Conservation (phyloP, 2,888 invertebrate genomes). For the Halocaridina rubra region DNA sequence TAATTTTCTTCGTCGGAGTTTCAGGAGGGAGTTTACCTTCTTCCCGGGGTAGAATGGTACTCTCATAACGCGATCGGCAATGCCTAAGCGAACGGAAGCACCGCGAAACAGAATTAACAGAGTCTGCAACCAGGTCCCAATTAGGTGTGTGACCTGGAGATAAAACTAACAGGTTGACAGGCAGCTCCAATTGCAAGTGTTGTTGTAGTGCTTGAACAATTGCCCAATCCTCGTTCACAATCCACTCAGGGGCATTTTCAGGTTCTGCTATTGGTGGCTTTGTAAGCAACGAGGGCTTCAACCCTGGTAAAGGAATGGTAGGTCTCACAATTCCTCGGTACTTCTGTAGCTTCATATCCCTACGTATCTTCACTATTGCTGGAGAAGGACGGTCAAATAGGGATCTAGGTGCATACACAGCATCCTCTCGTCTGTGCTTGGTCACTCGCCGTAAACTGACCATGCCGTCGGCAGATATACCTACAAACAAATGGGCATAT, state of each 20-base stretch:
- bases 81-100: conserved; percentile 91
- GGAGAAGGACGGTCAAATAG: conserved; percentile 84
- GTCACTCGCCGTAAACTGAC: conserved; percentile 30
- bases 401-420: conserved; percentile 81
- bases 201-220: conserved; percentile 76
- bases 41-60: conserved; percentile 86
- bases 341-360: conserved; percentile 71
- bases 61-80: conserved; percentile 90
- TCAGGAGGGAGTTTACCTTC: conserved; percentile 76
- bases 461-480: conserved; percentile 28
- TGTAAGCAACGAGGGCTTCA: conserved; percentile 66
- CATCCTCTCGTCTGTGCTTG: conserved; percentile 69
- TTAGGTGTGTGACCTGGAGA: conserved; percentile 90
- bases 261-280: conserved; percentile 68
- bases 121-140: conserved; percentile 95
- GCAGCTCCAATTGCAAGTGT: conserved; percentile 73
- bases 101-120: conserved; percentile 87
- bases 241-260: conserved; percentile 85
- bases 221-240: conserved; percentile 89
- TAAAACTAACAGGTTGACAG: conserved; percentile 79
- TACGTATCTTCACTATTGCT: conserved; percentile 79
- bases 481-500: conserved; percentile 13
- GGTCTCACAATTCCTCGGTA: conserved; percentile 52
- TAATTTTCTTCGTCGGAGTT: conserved; percentile 75
- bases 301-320: conserved; percentile 64